These are phyloP conservation scores for Pseudopleuronectes americanus DNA, from an alignment of 2,797 vertebrate species.

Conservation along the genomic window DNA sequence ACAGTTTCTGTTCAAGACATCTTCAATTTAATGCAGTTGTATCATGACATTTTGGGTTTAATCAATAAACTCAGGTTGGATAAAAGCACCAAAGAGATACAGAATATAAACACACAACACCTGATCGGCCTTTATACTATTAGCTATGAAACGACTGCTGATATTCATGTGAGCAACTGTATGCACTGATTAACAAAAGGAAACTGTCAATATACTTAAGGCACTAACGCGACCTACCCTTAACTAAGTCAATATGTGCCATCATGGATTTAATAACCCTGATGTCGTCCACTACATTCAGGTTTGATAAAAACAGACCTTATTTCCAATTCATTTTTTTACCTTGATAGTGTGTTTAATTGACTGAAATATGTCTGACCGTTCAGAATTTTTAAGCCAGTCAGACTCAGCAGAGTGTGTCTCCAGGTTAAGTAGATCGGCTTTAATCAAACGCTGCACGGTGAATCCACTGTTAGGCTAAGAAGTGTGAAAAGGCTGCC, in stretches of 20 bases:
- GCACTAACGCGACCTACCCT: no score
- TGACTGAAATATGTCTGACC: conserved; percentile 18
- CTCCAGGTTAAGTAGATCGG: conserved; percentile 44
- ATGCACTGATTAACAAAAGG: no score
- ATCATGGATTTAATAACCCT: not conserved
- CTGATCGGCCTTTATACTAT: no score
- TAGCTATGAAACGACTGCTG: no score
- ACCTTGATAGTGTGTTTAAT: conserved; percentile 6
- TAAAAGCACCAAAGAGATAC: not conserved
- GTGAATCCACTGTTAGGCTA: conserved; percentile 21
- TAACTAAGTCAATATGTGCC: no score
- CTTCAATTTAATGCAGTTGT: not conserved
- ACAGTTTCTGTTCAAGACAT: not conserved
- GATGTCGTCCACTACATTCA: not conserved
- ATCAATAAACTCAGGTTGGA: conserved; percentile 2
- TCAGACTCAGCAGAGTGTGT: conserved; percentile 43
- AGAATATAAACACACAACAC: not conserved
- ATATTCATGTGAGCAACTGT: no score
- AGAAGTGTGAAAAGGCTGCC: conserved; percentile 41
- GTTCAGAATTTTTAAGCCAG: conserved; percentile 8
- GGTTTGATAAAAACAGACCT: no score
- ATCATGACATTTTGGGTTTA: not conserved
- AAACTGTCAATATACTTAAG: no score
- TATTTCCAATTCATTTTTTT: no score
- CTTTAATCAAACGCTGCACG: conserved; percentile 42